These are phyloP conservation scores for Enteromius unitaeniatus DNA, from an alignment of 2,797 vertebrate species.

Conservation along the genomic window DNA sequence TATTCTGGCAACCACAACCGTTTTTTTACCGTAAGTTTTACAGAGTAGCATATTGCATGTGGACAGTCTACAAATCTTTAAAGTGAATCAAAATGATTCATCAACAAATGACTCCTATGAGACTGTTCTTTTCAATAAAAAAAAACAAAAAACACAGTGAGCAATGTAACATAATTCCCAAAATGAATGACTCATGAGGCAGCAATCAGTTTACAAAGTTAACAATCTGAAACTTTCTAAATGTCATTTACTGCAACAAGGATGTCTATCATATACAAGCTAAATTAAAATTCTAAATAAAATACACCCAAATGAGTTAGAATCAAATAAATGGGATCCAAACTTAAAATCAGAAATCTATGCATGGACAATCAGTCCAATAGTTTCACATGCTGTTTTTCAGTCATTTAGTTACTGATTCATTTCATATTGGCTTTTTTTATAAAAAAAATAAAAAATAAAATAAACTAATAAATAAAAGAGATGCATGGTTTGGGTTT, in stretches of 20 bases:
- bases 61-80: not conserved
- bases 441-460: not conserved
- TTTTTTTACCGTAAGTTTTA: too few relatives aligned
- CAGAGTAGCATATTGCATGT: too few relatives aligned
- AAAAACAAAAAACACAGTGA: not conserved
- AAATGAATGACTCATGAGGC: not conserved
- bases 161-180: not conserved
- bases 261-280: not conserved
- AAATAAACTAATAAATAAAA: not conserved
- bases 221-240: not conserved
- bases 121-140: not conserved
- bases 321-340: not conserved
- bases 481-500: not conserved
- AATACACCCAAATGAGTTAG: not conserved
- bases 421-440: not conserved
- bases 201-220: not conserved
- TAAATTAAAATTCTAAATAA: not conserved
- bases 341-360: not conserved
- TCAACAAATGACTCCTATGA: not conserved
- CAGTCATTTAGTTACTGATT: not conserved
- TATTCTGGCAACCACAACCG: too few relatives aligned
- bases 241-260: not conserved
- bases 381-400: not conserved
- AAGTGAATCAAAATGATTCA: not conserved
- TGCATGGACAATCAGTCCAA: not conserved